Conservation (phyloP, 2,888 invertebrate species). For the Petrolisthes manimaculis region DNA sequence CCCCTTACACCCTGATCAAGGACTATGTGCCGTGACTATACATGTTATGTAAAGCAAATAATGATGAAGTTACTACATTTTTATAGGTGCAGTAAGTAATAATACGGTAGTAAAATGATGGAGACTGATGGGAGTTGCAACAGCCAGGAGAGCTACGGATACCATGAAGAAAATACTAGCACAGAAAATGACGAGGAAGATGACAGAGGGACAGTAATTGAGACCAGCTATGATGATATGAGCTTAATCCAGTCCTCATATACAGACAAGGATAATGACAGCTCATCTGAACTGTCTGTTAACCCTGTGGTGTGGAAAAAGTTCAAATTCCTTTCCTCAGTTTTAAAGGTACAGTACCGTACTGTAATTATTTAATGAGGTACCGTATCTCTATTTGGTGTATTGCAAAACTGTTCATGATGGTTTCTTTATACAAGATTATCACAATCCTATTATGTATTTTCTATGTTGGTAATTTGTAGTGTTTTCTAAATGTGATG, state of each 20-base stretch:
- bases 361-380: not conserved
- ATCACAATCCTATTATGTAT: not conserved
- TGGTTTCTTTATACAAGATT: not conserved
- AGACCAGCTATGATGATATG: conserved; percentile 46
- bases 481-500: not conserved
- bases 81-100: not conserved
- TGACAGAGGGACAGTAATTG: conserved; percentile 21
- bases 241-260: conserved; percentile 41
- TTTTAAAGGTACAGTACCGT: conserved; percentile 51
- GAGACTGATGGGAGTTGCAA: not conserved
- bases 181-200: conserved; percentile 22
- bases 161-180: not conserved
- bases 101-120: not conserved
- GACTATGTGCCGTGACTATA: too few species aligned
- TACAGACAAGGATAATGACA: conserved; percentile 37
- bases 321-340: conserved; percentile 54
- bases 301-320: conserved; percentile 57
- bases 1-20: too few species aligned
- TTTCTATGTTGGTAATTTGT: not conserved
- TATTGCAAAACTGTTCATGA: not conserved
- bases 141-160: not conserved
- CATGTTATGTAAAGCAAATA: too few species aligned
- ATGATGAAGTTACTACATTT: too few species aligned
- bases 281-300: conserved; percentile 52
- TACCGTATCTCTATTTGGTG: not conserved